A percentile compares a stretch with the other conserved stretches of the same genome.
Conservation (phyloP, 1,140 invertebrate genomes). For the Atta cephalotes region DNA sequence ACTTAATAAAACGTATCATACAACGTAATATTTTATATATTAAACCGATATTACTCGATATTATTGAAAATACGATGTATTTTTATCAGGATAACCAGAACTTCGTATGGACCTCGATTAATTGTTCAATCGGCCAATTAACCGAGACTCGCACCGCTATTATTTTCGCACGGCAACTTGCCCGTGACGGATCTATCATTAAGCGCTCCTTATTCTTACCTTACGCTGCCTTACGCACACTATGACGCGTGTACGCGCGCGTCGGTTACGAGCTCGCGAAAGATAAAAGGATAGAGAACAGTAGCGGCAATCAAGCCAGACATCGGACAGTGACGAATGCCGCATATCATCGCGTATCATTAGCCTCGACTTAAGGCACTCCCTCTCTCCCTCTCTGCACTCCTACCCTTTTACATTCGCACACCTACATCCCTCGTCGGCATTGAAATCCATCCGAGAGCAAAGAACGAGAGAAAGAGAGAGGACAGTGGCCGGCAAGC, state of each 20-base stretch:
- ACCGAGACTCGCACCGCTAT: slow-evolving; percentile 6
- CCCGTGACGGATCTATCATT: slow-evolving; percentile 55
- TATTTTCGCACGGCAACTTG: slow-evolving; percentile 43
- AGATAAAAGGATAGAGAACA: slow-evolving; percentile 82
- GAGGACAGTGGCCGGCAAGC: background rate
- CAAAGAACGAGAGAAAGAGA: slow-evolving; percentile 5
- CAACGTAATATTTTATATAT: background rate
- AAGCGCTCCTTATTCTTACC: slow-evolving; percentile 43
- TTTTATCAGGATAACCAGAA: background rate
- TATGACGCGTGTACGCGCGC: slow-evolving; percentile 11
- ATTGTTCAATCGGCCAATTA: slow-evolving; percentile 43
- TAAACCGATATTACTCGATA: slow-evolving; percentile 6
- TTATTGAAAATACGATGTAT: background rate
- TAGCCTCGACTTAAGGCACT: slow-evolving; percentile 80
- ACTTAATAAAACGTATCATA: background rate
- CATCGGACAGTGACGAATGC: slow-evolving; percentile 85
- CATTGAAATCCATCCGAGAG: slow-evolving; percentile 58
- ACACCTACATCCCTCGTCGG: slow-evolving; percentile 67
- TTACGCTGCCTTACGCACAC: background rate
- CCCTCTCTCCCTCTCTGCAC: slow-evolving; percentile 61
- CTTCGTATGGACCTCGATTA: slow-evolving; percentile 4
- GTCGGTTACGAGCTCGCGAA: slow-evolving; percentile 65
- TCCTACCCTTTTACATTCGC: slow-evolving; percentile 65
- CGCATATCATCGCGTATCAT: slow-evolving; percentile 84
- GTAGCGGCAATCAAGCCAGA: slow-evolving; percentile 83